Percentiles rank a stretch among this genome's conserved stretches.
These are phyloP conservation scores for Folsomia manolachei DNA, from an alignment of 2,888 invertebrate genomes.

Conservation along the genomic window DNA sequence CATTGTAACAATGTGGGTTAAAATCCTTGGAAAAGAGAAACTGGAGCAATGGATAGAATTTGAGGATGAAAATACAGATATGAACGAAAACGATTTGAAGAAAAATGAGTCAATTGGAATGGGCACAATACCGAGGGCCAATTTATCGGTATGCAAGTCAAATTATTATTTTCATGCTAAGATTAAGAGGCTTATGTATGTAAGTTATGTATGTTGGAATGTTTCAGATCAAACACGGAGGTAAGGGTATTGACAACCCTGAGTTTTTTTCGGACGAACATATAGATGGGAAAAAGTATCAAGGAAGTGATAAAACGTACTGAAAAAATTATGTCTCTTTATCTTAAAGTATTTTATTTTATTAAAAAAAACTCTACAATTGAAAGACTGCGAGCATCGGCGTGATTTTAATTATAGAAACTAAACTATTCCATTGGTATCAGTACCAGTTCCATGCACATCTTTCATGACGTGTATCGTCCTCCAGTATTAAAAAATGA, in stretches of 20 bases:
- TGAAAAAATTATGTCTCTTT: background rate
- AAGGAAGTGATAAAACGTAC: background rate
- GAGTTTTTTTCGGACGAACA: background rate
- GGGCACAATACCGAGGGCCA: slow-evolving; percentile 6
- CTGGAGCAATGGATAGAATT: slow-evolving; percentile 29
- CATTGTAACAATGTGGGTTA: slow-evolving; percentile 30
- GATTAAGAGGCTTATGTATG: too few relatives aligned
- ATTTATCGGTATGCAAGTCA: background rate
- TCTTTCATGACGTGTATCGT: background rate
- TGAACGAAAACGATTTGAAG: background rate
- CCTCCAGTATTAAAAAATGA: background rate
- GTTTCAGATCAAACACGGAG: background rate
- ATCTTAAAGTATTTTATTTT: background rate
- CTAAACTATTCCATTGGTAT: background rate
- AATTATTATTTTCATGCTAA: too few relatives aligned
- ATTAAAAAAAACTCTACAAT: background rate
- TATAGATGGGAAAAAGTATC: background rate
- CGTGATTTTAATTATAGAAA: too few relatives aligned
- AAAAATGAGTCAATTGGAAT: background rate
- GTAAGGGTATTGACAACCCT: background rate
- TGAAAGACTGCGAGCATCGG: too few relatives aligned
- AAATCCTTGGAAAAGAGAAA: slow-evolving; percentile 25
- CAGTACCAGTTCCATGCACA: background rate
- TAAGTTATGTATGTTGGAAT: too few relatives aligned
- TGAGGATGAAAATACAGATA: slow-evolving; percentile 21